A percentile compares a stretch with the other conserved stretches of the same genome.
These are phyloP conservation scores for Rhombomys opimus DNA, from an alignment of 2,113 vertebrate genomes.

Conservation along the genomic window DNA sequence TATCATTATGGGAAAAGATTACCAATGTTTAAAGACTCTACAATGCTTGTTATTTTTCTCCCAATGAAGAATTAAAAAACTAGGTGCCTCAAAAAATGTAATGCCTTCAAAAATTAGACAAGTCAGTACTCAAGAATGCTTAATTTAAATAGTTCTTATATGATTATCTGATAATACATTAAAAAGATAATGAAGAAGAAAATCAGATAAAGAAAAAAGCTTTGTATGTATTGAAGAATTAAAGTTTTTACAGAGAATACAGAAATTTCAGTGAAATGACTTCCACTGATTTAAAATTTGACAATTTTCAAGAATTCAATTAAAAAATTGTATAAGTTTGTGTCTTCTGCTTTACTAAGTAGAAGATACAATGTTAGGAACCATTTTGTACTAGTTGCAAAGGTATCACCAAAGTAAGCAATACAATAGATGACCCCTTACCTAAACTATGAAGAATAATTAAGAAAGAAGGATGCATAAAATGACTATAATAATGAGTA, in stretches of 20 bases:
- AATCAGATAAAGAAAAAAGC: slow-evolving; percentile 43
- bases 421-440: background rate
- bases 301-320: slow-evolving; percentile 2
- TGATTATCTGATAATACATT: background rate
- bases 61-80: background rate
- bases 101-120: slow-evolving; percentile 23
- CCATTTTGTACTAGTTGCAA: slow-evolving; percentile 57
- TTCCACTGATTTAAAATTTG: slow-evolving; percentile 34
- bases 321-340: slow-evolving; percentile 19
- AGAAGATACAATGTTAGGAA: background rate
- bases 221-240: slow-evolving; percentile 28
- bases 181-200: background rate
- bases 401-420: slow-evolving; percentile 27
- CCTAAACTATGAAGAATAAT: slow-evolving; percentile 43
- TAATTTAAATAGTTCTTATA: slow-evolving; percentile 3
- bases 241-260: background rate
- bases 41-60: background rate
- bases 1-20: slow-evolving; percentile 18
- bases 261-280: slow-evolving; percentile 1
- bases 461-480: background rate
- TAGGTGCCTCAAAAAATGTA: slow-evolving; percentile 9
- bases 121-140: background rate
- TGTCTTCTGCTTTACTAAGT: background rate
- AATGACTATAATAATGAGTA: background rate
- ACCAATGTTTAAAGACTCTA: background rate